Conservation (phyloP, 2,113 vertebrate genomes). For the Urocolius indicus region DNA sequence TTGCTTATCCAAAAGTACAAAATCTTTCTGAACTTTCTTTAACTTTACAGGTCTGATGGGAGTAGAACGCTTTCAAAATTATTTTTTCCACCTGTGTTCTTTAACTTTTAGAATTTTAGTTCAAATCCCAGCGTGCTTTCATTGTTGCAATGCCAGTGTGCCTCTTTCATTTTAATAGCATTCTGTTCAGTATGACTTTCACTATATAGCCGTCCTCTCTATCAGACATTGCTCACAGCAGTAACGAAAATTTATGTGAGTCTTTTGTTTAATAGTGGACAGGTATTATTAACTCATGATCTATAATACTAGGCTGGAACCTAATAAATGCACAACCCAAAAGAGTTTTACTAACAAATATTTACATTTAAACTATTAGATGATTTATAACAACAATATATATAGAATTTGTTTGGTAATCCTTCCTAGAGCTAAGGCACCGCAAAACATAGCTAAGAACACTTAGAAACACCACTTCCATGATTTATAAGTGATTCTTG, state of each 20-base stretch:
- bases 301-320: background rate
- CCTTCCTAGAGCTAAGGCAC: background rate
- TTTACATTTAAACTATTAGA: background rate
- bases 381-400: background rate
- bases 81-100: conserved; percentile 1
- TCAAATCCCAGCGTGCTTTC: background rate
- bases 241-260: background rate
- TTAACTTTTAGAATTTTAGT: background rate
- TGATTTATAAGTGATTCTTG: background rate
- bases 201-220: background rate
- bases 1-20: background rate
- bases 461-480: background rate
- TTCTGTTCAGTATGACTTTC: background rate
- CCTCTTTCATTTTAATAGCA: background rate
- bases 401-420: background rate
- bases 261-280: background rate
- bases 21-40: background rate
- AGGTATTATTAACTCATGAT: background rate
- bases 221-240: background rate
- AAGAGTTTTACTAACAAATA: background rate
- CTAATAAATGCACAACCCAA: background rate
- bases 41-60: conserved; percentile 6
- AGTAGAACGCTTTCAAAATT: background rate
- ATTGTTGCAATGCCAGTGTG: background rate
- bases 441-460: background rate